A percentile compares a stretch with the other conserved stretches of the same genome.
Evolutionary conservation across 2,888 invertebrate genomes (phyloP).

Genomic region (Pachymerium ferrugineum): DNA sequence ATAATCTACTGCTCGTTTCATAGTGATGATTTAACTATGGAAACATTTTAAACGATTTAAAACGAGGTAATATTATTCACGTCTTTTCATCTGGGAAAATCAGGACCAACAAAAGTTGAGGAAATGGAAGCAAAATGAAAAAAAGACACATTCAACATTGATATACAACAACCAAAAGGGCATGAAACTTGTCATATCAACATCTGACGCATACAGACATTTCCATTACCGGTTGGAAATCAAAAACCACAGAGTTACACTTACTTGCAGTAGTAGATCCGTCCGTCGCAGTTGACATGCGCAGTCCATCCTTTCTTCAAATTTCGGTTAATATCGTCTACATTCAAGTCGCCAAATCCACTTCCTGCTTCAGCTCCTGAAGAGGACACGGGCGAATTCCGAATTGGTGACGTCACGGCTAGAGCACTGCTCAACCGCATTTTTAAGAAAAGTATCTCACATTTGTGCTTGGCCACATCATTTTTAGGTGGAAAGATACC

Average conservation of each 20-base stretch:
- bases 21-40: no score
- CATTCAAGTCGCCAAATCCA: neutral
- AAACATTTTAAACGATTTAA: no score
- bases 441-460: neutral
- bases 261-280: constrained; percentile 88
- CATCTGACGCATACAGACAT: neutral
- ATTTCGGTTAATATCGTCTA: constrained; percentile 29
- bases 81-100: neutral
- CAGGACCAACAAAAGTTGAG: neutral
- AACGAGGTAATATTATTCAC: neutral
- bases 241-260: constrained; percentile 48
- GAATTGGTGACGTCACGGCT: neutral
- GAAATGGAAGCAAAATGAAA: neutral
- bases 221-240: neutral
- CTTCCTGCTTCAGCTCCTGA: neutral
- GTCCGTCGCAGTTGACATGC: constrained; percentile 70
- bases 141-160: neutral
- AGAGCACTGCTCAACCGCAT: constrained; percentile 8
- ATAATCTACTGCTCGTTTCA: no score
- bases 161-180: no score
- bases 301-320: constrained; percentile 70
- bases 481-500: neutral
- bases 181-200: neutral
- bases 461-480: neutral
- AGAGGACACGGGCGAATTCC: neutral